Evolutionary conservation across 2,888 invertebrate species (phyloP).

Genomic region (Pheosia gnoma): DNA sequence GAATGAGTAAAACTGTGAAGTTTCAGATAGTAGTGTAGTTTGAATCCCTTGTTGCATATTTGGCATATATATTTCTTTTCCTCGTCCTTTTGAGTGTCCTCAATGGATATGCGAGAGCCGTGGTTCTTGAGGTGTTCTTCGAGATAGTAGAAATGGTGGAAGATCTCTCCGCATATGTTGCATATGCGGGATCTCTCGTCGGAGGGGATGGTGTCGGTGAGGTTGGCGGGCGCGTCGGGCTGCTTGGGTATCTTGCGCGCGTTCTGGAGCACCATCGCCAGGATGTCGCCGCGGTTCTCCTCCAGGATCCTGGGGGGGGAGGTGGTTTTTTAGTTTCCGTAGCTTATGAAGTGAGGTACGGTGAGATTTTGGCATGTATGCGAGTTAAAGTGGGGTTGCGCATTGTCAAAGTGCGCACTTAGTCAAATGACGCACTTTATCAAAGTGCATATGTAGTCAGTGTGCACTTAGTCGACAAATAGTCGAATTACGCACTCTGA

Average conservation of each 20-base stretch:
- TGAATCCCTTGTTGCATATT: conserved; percentile 72
- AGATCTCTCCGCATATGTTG: conserved; percentile 76
- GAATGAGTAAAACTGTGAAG: conserved; percentile 75
- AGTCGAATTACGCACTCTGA: too few species aligned
- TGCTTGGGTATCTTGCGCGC: conserved; percentile 68
- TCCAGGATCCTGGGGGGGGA: conserved; percentile 60
- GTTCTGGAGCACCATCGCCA: conserved; percentile 77
- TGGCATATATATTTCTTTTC: conserved; percentile 69
- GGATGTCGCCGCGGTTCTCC: conserved; percentile 68
- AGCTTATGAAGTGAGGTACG: background rate
- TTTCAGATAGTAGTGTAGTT: conserved; percentile 73
- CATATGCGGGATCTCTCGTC: conserved; percentile 72
- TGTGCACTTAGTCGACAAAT: background rate
- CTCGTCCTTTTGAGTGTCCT: conserved; percentile 55
- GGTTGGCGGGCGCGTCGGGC: conserved; percentile 31
- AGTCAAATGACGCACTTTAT: too few species aligned
- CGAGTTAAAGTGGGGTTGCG: too few species aligned
- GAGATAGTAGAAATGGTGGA: conserved; percentile 75
- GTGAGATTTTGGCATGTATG: too few species aligned
- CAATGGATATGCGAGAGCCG: conserved; percentile 67
- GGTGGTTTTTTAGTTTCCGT: too few species aligned
- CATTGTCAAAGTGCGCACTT: background rate
- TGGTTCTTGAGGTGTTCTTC: conserved; percentile 76
- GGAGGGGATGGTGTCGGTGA: conserved; percentile 40
- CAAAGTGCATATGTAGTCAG: background rate